phyloP scores from a whole-genome alignment of 2,797 vertebrate genomes.

The Pseudochaenichthys georgianus region DNA sequence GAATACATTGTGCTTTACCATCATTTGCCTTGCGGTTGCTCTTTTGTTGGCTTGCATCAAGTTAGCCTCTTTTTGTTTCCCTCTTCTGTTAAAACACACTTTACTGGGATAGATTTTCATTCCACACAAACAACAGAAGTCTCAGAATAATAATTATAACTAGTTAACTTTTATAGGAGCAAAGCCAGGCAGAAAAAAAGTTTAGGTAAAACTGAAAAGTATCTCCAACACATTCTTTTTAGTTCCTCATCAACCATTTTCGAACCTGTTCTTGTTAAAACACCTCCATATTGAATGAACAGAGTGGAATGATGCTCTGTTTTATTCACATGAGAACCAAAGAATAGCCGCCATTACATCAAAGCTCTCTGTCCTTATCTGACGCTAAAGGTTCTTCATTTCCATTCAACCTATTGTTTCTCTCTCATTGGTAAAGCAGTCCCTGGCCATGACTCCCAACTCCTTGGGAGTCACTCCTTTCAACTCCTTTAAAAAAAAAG shows the following conservation, averaged over 20 bases:
- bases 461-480: neutral
- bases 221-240: constrained; percentile 1
- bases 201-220: constrained; percentile 5
- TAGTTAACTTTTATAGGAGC: constrained; percentile 24
- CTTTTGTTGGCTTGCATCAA: constrained; percentile 64
- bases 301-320: constrained; percentile 57
- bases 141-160: constrained; percentile 3
- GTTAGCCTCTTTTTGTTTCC: constrained; percentile 33
- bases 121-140: constrained; percentile 37
- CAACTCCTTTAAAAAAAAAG: neutral
- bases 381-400: constrained; percentile 24
- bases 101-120: constrained; percentile 56
- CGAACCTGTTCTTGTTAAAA: constrained; percentile 4
- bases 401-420: neutral
- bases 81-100: constrained; percentile 12
- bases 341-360: constrained; percentile 70
- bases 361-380: constrained; percentile 24
- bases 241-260: constrained; percentile 21
- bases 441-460: neutral
- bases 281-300: constrained; percentile 28
- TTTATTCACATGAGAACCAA: constrained; percentile 73
- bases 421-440: constrained; percentile 14
- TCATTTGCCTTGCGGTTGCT: constrained; percentile 71
- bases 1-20: constrained; percentile 84
- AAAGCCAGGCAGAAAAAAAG: constrained; percentile 28